phyloP scores from a whole-genome alignment of 2,113 vertebrate species.

The Heloderma charlesbogerti region DNA sequence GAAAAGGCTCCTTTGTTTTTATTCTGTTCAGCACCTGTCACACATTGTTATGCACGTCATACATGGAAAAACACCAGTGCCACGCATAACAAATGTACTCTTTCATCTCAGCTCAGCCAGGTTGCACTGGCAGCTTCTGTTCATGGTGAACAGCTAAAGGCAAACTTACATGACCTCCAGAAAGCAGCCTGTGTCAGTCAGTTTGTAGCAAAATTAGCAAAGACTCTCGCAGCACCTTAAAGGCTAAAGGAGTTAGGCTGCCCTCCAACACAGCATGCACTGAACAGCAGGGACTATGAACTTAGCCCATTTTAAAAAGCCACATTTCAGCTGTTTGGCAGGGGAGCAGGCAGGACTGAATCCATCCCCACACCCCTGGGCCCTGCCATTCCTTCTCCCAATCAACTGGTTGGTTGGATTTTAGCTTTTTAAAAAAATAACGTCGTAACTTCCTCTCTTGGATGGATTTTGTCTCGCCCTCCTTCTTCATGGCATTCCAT shows the following conservation, averaged over 20 bases:
- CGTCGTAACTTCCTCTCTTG: background rate
- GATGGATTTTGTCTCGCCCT: background rate
- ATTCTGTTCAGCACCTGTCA: background rate
- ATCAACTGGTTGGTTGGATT: background rate
- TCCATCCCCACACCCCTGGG: background rate
- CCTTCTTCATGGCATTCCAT: background rate
- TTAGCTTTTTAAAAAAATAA: background rate
- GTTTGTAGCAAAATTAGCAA: background rate
- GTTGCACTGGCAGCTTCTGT: background rate
- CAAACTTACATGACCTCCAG: background rate
- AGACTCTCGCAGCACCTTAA: background rate
- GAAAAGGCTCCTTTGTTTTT: background rate
- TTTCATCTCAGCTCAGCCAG: background rate
- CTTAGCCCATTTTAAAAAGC: background rate
- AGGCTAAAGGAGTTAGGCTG: background rate
- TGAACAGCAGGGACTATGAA: too few relatives aligned
- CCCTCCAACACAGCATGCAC: background rate
- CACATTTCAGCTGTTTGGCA: background rate
- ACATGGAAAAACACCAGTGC: background rate
- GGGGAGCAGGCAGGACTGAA: background rate
- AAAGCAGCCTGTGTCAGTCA: background rate
- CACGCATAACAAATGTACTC: background rate
- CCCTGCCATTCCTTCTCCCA: background rate
- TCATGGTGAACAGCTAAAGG: background rate
- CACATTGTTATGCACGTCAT: background rate